phyloP scores from a whole-genome alignment of 2,113 vertebrate genomes.

The Cinclus mexicanus region DNA sequence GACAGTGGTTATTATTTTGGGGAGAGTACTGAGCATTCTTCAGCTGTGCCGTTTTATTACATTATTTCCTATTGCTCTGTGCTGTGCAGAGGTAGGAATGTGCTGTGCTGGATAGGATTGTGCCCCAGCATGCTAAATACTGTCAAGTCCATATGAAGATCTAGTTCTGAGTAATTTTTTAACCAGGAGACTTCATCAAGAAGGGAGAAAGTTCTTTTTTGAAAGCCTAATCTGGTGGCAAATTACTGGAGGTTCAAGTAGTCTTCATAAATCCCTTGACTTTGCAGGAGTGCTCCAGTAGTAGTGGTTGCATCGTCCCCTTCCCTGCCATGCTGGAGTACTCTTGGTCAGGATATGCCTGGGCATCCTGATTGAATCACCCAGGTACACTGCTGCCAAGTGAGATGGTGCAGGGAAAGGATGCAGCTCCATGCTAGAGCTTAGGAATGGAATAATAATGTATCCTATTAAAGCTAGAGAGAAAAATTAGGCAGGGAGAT shows the following conservation, averaged over 20 bases:
- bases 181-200: not conserved
- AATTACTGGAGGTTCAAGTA: not conserved
- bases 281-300: not conserved
- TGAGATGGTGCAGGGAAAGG: not conserved
- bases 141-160: not conserved
- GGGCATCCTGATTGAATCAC: not conserved
- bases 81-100: not conserved
- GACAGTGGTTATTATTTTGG: not conserved
- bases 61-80: not conserved
- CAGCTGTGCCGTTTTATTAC: not conserved
- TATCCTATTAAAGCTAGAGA: not conserved
- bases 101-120: not conserved
- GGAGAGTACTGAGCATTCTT: not conserved
- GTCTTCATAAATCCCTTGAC: not conserved
- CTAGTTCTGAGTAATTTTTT: not conserved
- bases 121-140: not conserved
- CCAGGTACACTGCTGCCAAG: not conserved
- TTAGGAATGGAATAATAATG: not conserved
- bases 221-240: not conserved
- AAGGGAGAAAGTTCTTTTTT: not conserved
- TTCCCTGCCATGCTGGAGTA: accelerated
- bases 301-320: not conserved
- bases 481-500: not conserved
- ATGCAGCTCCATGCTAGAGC: not conserved
- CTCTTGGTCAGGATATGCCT: not conserved